Evolutionary conservation across 2,113 vertebrate genomes (phyloP), one percentile per base, ranked within the genome.

Genomic region (Nymphicus hollandicus): DNA sequence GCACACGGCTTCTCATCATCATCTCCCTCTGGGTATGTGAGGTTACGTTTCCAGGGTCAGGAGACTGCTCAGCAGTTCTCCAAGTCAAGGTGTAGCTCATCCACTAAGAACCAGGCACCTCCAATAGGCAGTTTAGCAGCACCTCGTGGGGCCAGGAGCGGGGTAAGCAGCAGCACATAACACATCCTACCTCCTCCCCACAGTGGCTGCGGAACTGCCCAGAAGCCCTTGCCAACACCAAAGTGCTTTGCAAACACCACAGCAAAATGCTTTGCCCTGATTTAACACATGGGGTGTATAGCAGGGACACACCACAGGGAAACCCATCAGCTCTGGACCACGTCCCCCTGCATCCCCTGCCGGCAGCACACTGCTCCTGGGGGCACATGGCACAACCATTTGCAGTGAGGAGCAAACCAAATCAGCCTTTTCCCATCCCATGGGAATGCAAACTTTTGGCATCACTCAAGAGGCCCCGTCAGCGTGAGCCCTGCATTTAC

Each of bases 381-480:
- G 14, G 1, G 9, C 25, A 3, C 6, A 20, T 37, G 31, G 29
- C 25, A 7, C 49, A 50, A 64, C 20, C 9, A 1, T 35, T 35
- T 35, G 56, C 53, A 44, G 50, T 2, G 1, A 60, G 69, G 17
- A 69, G 70, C 71, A 49, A 89, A 60, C 9, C 56, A 52, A 20
- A 63, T 2, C 70, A 15, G 78, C 7, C 52, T 56, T 74, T 22
- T 33, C 10, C 41, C 39, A 18, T 77, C 71, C 85, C 91, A 88
- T 10, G 90, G 89, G 91, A 95, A 93, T 9, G 2, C 89, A 81
- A 86, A 81, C 91, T 74, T 88, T 58, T 87, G 90, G 83, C 91
- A 58, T 7, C 0, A 0, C 0, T 63, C 4, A 4, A 35, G 68
- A 77, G 44, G 79, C 31, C 58, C 28, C 0, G 0, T 23, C 3